phyloP scores from a whole-genome alignment of 2,113 vertebrate species.

The Bambusicola thoracicus region DNA sequence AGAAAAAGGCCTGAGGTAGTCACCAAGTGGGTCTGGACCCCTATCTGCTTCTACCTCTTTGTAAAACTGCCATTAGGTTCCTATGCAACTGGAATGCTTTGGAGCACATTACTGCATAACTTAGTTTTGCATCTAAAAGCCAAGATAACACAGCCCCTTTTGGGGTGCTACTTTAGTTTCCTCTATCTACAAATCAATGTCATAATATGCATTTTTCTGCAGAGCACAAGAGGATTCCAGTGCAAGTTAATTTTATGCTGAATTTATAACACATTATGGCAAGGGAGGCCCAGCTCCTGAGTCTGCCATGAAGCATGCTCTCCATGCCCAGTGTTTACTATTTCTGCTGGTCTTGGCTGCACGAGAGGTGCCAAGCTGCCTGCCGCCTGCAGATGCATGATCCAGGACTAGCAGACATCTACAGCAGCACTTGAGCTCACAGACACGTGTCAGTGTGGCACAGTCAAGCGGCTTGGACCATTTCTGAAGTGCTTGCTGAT shows the following conservation, averaged over 20 bases:
- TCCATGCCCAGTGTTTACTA: background rate
- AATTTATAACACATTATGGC: rapidly evolving
- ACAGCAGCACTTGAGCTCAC: background rate
- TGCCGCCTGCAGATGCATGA: background rate
- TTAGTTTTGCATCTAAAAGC: background rate
- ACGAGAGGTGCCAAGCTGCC: rapidly evolving
- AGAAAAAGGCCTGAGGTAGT: background rate
- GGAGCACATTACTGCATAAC: background rate
- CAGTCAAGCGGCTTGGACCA: background rate
- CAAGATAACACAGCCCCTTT: background rate
- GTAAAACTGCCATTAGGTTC: background rate
- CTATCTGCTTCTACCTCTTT: background rate
- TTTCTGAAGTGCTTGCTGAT: background rate
- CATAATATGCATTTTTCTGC: background rate
- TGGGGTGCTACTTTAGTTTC: background rate
- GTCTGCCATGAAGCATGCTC: background rate
- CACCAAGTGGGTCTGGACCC: background rate
- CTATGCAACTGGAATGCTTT: background rate
- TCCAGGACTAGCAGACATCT: background rate
- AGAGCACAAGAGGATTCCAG: background rate
- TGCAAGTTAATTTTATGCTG: background rate
- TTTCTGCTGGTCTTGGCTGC: rapidly evolving
- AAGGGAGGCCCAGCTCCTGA: background rate
- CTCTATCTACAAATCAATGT: background rate
- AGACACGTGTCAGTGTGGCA: background rate